Evolutionary conservation across 2,888 invertebrate genomes (phyloP).

Genomic region (Tenthredo notha): DNA sequence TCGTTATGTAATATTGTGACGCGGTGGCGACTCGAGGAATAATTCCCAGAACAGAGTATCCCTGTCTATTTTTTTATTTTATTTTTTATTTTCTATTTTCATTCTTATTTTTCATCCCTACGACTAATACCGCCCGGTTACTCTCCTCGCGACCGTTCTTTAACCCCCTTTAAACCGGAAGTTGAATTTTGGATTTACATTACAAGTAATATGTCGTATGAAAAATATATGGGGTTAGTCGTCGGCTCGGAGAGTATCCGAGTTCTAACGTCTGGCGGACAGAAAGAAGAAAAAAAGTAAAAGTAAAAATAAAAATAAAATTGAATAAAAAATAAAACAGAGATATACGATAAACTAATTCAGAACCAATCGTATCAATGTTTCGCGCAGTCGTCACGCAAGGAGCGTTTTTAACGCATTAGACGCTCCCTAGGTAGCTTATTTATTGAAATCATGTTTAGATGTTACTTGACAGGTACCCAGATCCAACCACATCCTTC

Average conservation of each 20-base stretch:
- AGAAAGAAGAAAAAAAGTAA: slow-evolving; percentile 55
- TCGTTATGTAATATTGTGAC: slow-evolving; percentile 64
- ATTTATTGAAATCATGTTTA: slow-evolving; percentile 76
- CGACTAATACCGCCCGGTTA: not conserved
- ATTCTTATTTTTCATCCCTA: not conserved
- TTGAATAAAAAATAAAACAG: not conserved
- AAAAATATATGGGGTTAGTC: not conserved
- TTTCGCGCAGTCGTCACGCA: slow-evolving; percentile 47
- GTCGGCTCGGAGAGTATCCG: not conserved
- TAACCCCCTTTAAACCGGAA: not conserved
- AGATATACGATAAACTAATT: not conserved
- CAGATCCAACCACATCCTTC: slow-evolving; percentile 60
- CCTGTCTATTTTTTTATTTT: not conserved
- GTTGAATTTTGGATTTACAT: not conserved
- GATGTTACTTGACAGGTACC: slow-evolving; percentile 60
- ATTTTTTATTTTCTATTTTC: not conserved
- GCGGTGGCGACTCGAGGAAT: slow-evolving; percentile 70
- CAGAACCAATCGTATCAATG: not conserved
- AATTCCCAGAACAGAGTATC: slow-evolving; percentile 34
- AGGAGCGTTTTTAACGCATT: slow-evolving; percentile 1
- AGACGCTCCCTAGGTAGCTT: slow-evolving; percentile 74
- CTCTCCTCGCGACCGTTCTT: not conserved
- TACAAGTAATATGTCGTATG: not conserved
- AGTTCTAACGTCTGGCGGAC: not conserved
- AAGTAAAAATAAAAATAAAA: slow-evolving; percentile 60